A percentile compares a stretch with the other conserved stretches of the same genome.
Conservation (phyloP, 1,140 invertebrate species). For the Ips nitidus region DNA sequence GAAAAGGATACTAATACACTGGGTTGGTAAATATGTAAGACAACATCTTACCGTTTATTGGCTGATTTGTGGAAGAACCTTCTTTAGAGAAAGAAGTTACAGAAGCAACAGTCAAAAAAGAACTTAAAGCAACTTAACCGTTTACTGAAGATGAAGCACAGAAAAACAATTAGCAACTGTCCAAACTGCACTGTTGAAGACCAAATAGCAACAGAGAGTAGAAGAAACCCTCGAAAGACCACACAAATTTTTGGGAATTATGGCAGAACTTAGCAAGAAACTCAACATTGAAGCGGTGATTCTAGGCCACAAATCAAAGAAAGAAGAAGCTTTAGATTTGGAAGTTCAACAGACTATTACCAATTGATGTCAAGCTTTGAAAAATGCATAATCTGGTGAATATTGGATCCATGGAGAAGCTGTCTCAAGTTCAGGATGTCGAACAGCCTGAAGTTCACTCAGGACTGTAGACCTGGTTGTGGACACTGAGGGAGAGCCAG, state of each 20-base stretch:
- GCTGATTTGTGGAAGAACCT: too few species aligned
- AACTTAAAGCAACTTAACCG: neutral
- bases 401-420: conserved; percentile 23
- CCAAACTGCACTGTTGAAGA: neutral
- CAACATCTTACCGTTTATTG: too few species aligned
- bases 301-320: conserved; percentile 13
- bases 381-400: conserved; percentile 17
- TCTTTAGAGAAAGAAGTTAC: neutral
- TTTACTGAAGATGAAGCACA: neutral
- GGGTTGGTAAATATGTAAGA: too few species aligned
- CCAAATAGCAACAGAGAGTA: neutral
- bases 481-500: neutral
- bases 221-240: conserved; percentile 2
- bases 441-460: conserved; percentile 21
- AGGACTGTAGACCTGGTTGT: conserved; percentile 22
- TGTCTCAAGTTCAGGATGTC: conserved; percentile 18
- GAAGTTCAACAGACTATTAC: conserved; percentile 12
- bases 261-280: conserved; percentile 31
- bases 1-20: too few species aligned
- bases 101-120: neutral
- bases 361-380: conserved; percentile 6
- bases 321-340: conserved; percentile 11
- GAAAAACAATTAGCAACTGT: neutral
- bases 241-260: conserved; percentile 23
- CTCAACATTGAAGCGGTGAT: conserved; percentile 29